These are phyloP conservation scores for Cavia porcellus DNA, from an alignment of 2,113 vertebrate genomes.

Conservation along the genomic window DNA sequence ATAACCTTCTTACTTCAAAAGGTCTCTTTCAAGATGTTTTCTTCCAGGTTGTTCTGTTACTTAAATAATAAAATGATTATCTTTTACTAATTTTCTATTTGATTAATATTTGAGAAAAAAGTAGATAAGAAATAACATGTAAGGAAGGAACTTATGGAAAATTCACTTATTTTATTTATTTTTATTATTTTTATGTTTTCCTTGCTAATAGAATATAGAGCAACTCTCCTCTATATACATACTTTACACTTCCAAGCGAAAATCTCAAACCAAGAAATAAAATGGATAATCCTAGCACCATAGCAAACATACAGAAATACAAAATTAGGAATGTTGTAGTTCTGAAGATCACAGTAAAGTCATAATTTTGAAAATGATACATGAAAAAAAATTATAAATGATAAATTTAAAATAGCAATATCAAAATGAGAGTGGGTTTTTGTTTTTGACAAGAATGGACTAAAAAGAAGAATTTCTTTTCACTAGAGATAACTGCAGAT, in stretches of 20 bases:
- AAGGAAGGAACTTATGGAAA: background rate
- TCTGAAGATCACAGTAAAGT: background rate
- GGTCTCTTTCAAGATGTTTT: background rate
- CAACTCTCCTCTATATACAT: background rate
- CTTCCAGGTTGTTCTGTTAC: background rate
- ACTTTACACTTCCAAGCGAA: background rate
- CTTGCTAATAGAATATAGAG: background rate
- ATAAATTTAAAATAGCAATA: background rate
- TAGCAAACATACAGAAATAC: background rate
- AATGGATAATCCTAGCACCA: background rate
- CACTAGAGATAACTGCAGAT: background rate
- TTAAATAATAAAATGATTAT: background rate
- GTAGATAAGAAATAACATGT: background rate
- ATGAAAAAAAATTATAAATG: background rate
- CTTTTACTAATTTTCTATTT: background rate
- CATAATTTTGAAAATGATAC: background rate
- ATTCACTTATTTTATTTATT: background rate
- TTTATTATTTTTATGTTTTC: background rate
- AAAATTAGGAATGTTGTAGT: background rate
- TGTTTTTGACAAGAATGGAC: background rate
- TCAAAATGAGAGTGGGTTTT: background rate
- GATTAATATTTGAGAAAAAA: slow-evolving; percentile 7
- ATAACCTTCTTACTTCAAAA: background rate
- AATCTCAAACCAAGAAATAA: background rate
- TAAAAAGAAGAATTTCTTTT: background rate